Evolutionary conservation across 2,888 invertebrate species (phyloP).

Genomic region (Cephus pygmeus): DNA sequence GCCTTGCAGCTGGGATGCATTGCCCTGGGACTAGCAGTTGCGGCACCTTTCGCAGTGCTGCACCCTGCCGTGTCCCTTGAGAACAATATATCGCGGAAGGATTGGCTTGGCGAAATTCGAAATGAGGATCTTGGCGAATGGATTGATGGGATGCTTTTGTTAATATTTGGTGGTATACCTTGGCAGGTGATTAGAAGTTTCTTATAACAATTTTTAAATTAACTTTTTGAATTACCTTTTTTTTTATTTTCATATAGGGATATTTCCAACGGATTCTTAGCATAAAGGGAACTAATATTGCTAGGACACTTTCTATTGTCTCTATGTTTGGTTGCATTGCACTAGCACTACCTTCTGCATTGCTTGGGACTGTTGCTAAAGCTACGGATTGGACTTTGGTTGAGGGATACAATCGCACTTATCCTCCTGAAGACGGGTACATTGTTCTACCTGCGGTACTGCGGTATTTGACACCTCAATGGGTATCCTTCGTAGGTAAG

Average conservation of each 20-base stretch:
- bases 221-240: neutral
- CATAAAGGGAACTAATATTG: constrained; percentile 72
- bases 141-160: constrained; percentile 71
- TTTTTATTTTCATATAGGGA: constrained; percentile 57
- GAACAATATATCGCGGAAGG: constrained; percentile 58
- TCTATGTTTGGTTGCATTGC: constrained; percentile 75
- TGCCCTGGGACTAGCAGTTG: constrained; percentile 74
- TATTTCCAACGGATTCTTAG: constrained; percentile 80
- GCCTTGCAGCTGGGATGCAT: constrained; percentile 77
- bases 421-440: constrained; percentile 66
- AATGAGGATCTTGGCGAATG: constrained; percentile 67
- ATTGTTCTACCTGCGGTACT: constrained; percentile 76
- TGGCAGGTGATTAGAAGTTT: constrained; percentile 70
- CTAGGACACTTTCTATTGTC: constrained; percentile 73
- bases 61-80: constrained; percentile 69
- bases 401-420: constrained; percentile 53
- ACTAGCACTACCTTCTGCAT: constrained; percentile 74
- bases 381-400: constrained; percentile 70
- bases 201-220: neutral
- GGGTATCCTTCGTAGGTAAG: constrained; percentile 72
- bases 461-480: constrained; percentile 69
- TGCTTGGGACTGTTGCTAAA: constrained; percentile 76
- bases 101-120: constrained; percentile 71
- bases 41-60: constrained; percentile 73
- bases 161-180: constrained; percentile 76